Percentiles rank a stretch among this genome's conserved stretches.
Conservation (phyloP, 2,797 vertebrate genomes). For the Philypnodon macrostomus region DNA sequence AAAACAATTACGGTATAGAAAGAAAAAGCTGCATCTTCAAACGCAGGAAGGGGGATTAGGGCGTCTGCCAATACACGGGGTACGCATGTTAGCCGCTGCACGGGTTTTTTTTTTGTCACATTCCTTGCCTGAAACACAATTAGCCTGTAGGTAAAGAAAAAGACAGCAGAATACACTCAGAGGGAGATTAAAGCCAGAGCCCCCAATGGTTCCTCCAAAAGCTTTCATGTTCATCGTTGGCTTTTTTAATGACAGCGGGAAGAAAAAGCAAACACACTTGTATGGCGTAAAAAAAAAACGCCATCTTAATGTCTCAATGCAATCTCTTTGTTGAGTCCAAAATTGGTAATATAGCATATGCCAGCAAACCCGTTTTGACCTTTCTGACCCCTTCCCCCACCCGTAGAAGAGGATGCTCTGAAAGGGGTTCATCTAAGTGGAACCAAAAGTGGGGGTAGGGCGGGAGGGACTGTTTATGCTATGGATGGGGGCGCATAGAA, state of each 20-base stretch:
- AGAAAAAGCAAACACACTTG: conserved; percentile 53
- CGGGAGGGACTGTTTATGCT: conserved; percentile 11
- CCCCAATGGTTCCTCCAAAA: conserved; percentile 41
- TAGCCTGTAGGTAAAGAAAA: conserved; percentile 54
- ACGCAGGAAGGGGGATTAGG: conserved; percentile 59
- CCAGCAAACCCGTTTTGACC: conserved; percentile 45
- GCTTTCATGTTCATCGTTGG: conserved; percentile 33
- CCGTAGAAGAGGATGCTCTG: conserved; percentile 32
- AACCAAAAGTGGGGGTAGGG: conserved; percentile 7
- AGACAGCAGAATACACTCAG: no score
- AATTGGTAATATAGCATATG: conserved; percentile 5
- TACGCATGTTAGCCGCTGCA: conserved; percentile 39
- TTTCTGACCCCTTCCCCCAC: conserved; percentile 36
- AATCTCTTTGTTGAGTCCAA: conserved; percentile 35
- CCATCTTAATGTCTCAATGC: conserved; percentile 44
- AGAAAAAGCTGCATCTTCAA: conserved; percentile 43
- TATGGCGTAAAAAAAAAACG: conserved; percentile 51
- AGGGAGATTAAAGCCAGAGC: conserved; percentile 58
- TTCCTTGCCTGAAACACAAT: conserved; percentile 68
- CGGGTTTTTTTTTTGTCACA: conserved; percentile 71
- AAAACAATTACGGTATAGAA: conserved; percentile 59
- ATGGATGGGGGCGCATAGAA: conserved; percentile 6
- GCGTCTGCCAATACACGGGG: conserved; percentile 58
- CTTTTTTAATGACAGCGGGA: conserved; percentile 48
- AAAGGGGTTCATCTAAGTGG: conserved; percentile 33